Evolutionary conservation across 2,888 invertebrate species (phyloP), one percentile per base, ranked within the genome.

Genomic region (Perdita meconis): DNA sequence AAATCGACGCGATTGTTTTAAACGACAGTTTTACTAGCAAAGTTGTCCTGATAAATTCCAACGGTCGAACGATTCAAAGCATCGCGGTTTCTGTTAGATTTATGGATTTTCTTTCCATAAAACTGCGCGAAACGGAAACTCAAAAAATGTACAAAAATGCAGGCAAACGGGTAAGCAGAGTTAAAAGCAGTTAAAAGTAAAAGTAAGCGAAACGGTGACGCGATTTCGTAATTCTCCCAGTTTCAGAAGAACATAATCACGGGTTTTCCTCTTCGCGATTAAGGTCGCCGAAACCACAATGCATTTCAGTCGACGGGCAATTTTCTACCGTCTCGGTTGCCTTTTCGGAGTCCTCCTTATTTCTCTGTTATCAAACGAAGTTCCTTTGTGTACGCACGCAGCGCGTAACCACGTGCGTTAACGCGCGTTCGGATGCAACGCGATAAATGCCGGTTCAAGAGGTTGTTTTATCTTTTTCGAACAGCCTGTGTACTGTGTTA

Each of bases 211-310:
- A 0, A 68, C 26, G 36, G 13, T 55, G 30, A 26, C 10, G 38
- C 24, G 22, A 78, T 30, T 30, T 4, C 30, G 2, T 6, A 42
- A 44, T n/a, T n/a, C 61, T 53, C 47, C 40, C 22, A 38, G 63
- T 79, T 65, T 66, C 69, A 53, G 50, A 30, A 53, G n/a, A n/a
- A n/a, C n/a, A n/a, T 61, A 74, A 68, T 57, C 60, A 47, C 30
- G 44, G 61, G 70, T 56, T 53, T 56, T 34, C 34, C 26, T 40
- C 30, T 30, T 34, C 13, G 60, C 59, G 79, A 82, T 81, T 66
- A 81, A 68, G 57, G 50, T 63, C 64, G 40, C 47, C 26, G 42
- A 10, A 36, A 12, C 57, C 57, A 13, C 44, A 16, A 44, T 22
- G 10, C 22, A 59, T 74, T 30, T 53, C 57, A 19, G 42, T 47